Evolutionary conservation across 2,113 vertebrate genomes (phyloP), one percentile per base, ranked within the genome.

Genomic region (Gadus chalcogrammus): DNA sequence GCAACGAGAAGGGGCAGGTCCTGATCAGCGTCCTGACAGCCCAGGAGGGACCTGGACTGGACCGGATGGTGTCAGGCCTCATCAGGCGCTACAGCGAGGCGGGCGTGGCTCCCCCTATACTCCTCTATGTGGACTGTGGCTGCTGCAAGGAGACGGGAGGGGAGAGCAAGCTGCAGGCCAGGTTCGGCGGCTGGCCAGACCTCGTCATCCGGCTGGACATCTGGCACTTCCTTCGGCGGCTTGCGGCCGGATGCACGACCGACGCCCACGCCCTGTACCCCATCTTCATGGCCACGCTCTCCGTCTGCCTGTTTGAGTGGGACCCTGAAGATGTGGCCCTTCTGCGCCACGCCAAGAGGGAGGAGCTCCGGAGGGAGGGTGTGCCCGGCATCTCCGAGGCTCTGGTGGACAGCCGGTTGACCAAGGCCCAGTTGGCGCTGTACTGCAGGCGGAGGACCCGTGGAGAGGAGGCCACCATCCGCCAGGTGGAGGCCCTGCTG

Each of bases 1-100:
- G 74, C 59, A 76, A 68, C 5, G 64, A 76, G n/a, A 8, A 63
- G 3, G 60, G 74, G 9, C 69, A 67, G 20, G 60, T 71, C 15
- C 35, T 67, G 6, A 67, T 67, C 1, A 76, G 68, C 66, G 64
- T 76, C 15, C 52, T 71, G 12, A 71, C 69, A 13, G 65, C 18
- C 3, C 20, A 60, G 22, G 62, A 72, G 18, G 75, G 74, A 35
- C 9, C 61, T 7, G 67, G 61, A 13, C 53, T 77, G 18, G 53
- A 69, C 11, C 13, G 35, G 35, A 68, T 72, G 61, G 52, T 38
- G 6, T 65, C 62, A 2, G 65, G 60, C 17, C 38, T 73, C 15
- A 13, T 65, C 55, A 61, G 17, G 42, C 35, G 61, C 8, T 72
- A 72, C 38, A 24, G 12, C 16, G 55, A 35, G 22, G 70, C 70